Evolutionary conservation across 2,888 invertebrate species (phyloP).

Genomic region (Andrena haemorrhoa): DNA sequence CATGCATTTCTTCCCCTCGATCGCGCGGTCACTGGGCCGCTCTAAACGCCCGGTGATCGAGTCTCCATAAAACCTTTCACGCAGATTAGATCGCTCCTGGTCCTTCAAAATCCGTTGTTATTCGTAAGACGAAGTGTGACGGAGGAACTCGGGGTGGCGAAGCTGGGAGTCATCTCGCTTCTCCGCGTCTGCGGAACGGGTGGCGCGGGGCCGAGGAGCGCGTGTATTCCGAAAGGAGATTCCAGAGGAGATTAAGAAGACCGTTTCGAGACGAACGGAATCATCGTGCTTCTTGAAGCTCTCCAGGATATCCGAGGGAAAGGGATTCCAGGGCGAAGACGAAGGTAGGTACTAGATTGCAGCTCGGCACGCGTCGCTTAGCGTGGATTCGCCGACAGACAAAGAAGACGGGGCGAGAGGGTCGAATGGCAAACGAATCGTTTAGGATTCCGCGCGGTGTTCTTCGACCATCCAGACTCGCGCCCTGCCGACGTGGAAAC

Average conservation of each 20-base stretch:
- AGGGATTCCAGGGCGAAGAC: constrained; percentile 67
- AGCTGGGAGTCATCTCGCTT: constrained; percentile 46
- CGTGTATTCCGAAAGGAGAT: constrained; percentile 63
- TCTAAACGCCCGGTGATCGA: constrained; percentile 7
- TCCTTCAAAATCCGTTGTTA: constrained; percentile 31
- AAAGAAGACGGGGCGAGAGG: constrained; percentile 43
- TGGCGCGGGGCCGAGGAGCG: neutral
- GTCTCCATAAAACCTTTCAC: constrained; percentile 13
- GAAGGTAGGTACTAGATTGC: constrained; percentile 71
- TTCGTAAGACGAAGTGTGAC: constrained; percentile 25
- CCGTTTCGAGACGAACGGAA: constrained; percentile 70
- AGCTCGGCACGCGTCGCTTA: constrained; percentile 73
- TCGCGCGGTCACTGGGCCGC: neutral
- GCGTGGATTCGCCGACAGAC: constrained; percentile 66
- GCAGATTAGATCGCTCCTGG: constrained; percentile 27
- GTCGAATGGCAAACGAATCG: constrained; percentile 74
- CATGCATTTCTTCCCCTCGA: neutral
- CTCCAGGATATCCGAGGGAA: constrained; percentile 66
- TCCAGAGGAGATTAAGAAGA: constrained; percentile 73
- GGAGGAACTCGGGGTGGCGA: constrained; percentile 20
- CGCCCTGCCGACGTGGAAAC: constrained; percentile 49
- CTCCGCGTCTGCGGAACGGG: constrained; percentile 19
- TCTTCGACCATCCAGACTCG: constrained; percentile 58
- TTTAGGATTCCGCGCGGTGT: constrained; percentile 72
- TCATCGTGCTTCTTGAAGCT: constrained; percentile 70